Conservation (phyloP, 2,797 vertebrate species). For the Rhinophrynus dorsalis region DNA sequence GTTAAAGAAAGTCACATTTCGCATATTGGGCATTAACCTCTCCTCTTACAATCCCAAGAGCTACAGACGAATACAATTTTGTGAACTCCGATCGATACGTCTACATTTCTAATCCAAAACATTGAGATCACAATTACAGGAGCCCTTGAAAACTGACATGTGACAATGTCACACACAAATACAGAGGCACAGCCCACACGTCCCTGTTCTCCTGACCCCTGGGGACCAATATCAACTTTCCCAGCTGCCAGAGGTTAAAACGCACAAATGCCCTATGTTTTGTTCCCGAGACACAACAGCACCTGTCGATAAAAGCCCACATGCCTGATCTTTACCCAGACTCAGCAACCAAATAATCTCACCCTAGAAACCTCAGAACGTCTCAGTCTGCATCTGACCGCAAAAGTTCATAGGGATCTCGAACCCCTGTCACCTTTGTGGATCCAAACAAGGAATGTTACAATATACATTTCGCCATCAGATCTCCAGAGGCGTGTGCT, state of each 20-base stretch:
- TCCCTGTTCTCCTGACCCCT: not conserved
- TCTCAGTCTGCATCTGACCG: not conserved
- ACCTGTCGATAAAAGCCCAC: not conserved
- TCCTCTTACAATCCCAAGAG: too few species aligned
- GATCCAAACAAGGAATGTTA: too few species aligned
- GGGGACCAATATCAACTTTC: not conserved
- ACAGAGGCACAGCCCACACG: not conserved
- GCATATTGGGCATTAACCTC: too few species aligned
- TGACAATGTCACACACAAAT: not conserved
- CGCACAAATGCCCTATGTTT: not conserved
- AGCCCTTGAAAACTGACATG: not conserved
- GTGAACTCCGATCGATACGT: not conserved
- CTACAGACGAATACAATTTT: not conserved
- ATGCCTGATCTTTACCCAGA: not conserved
- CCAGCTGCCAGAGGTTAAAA: not conserved
- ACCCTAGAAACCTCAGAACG: not conserved
- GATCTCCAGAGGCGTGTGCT: too few species aligned
- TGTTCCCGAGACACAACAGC: not conserved
- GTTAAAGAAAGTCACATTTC: too few species aligned
- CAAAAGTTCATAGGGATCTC: not conserved
- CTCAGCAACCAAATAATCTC: not conserved
- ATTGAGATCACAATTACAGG: not conserved
- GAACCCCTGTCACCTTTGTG: not conserved
- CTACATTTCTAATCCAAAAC: not conserved
- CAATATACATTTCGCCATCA: too few species aligned